A percentile compares a stretch with the other conserved stretches of the same genome.
Evolutionary conservation across 2,888 invertebrate genomes (phyloP).

Genomic region (Mycalesis mineus): DNA sequence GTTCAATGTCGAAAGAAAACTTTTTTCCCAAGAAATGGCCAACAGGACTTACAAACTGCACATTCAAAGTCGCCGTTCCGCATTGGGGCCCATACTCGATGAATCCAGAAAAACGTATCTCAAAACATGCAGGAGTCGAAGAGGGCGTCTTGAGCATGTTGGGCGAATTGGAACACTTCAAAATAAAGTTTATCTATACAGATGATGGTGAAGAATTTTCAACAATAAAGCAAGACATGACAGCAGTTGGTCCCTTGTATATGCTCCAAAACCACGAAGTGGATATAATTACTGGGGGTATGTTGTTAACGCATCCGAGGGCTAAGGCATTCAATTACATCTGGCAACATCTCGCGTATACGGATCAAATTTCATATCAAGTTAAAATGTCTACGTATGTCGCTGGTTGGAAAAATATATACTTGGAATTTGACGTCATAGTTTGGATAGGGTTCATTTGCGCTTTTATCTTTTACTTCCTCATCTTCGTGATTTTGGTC

Average conservation of each 20-base stretch:
- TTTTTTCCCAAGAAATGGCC: slow-evolving; percentile 42
- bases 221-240: slow-evolving; percentile 28
- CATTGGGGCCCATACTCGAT: slow-evolving; percentile 50
- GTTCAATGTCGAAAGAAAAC: slow-evolving; percentile 30
- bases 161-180: slow-evolving; percentile 41
- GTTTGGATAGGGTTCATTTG: slow-evolving; percentile 42
- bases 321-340: slow-evolving; percentile 40
- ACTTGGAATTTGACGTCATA: slow-evolving; percentile 38
- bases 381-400: slow-evolving; percentile 40
- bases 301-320: slow-evolving; percentile 34
- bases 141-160: slow-evolving; percentile 40
- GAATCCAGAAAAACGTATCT: slow-evolving; percentile 25
- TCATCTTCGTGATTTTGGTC: slow-evolving; percentile 33
- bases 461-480: slow-evolving; percentile 34
- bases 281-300: slow-evolving; percentile 36
- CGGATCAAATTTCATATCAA: slow-evolving; percentile 43
- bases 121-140: slow-evolving; percentile 31
- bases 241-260: slow-evolving; percentile 38
- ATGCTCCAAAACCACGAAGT: slow-evolving; percentile 32
- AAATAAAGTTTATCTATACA: slow-evolving; percentile 39
- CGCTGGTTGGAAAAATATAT: slow-evolving; percentile 41
- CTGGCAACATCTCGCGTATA: slow-evolving; percentile 38
- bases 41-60: slow-evolving; percentile 47
- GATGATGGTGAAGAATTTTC: slow-evolving; percentile 31
- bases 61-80: slow-evolving; percentile 39